Percentiles rank a stretch among this genome's conserved stretches.
phyloP scores from a whole-genome alignment of 2,888 invertebrate genomes.

The Nephrotoma flavescens region DNA sequence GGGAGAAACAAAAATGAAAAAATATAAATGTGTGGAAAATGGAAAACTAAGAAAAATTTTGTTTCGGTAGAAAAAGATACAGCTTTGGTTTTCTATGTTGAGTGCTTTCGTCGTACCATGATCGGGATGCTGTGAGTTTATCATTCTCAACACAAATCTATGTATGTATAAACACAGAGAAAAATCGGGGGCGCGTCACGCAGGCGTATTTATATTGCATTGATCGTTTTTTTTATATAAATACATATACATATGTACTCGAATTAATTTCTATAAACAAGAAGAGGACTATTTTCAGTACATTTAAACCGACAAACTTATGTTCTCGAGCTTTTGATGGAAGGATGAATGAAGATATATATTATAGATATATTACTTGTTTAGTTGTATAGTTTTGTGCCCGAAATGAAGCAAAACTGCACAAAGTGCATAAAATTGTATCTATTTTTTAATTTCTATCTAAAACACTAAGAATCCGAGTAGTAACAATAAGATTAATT shows the following conservation, averaged over 20 bases:
- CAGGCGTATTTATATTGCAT: slow-evolving; percentile 5
- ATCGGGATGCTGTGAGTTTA: background rate
- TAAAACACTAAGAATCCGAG: too few species aligned
- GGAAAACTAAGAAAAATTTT: background rate
- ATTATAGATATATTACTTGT: background rate
- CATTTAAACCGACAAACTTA: background rate
- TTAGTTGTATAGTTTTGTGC: background rate
- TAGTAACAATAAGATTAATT: background rate
- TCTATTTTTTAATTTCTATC: too few species aligned
- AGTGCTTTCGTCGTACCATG: background rate
- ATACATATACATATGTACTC: background rate
- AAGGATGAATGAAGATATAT: background rate
- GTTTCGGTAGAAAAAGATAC: background rate
- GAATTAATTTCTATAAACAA: background rate
- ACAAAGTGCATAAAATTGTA: background rate
- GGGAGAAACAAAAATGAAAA: background rate
- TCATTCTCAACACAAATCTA: background rate
- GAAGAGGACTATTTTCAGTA: background rate
- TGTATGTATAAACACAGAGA: background rate
- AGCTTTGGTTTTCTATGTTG: background rate
- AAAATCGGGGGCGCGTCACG: slow-evolving; percentile 9
- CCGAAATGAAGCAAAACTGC: background rate
- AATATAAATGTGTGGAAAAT: background rate
- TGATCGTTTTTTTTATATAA: background rate
- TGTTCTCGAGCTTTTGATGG: background rate